Evolutionary conservation across 2,797 vertebrate genomes (phyloP).

Genomic region (Coluber constrictor): DNA sequence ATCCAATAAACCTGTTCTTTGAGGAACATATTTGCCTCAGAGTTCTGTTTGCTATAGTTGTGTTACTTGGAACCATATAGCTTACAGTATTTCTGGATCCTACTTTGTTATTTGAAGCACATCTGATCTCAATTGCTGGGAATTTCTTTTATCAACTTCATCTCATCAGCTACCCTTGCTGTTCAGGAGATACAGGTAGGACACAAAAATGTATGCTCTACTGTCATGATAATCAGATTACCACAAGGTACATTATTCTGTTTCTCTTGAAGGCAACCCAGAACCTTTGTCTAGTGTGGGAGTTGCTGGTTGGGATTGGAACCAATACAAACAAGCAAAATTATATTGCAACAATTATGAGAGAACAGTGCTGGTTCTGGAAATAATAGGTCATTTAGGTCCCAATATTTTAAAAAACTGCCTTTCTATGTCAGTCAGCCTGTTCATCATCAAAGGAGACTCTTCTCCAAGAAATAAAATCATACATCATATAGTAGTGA

Average conservation of each 20-base stretch:
- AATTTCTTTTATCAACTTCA: not conserved
- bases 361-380: not conserved
- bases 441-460: not conserved
- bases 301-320: not conserved
- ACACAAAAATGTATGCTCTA: not conserved
- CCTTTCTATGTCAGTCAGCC: not conserved
- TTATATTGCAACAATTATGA: not conserved
- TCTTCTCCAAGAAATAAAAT: not conserved
- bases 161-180: no score
- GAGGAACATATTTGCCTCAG: no score
- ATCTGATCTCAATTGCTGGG: not conserved
- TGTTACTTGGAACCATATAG: no score
- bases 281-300: not conserved
- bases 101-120: not conserved
- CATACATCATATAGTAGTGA: not conserved
- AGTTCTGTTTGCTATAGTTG: no score
- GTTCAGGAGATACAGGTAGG: not conserved
- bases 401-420: not conserved
- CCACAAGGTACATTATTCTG: no score
- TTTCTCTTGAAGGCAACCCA: not conserved
- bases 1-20: no score
- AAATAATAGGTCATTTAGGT: not conserved
- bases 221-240: not conserved
- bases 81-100: not conserved
- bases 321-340: not conserved